Evolutionary conservation across 2,888 invertebrate species (phyloP).

Genomic region (Drosophila austrosaltans): DNA sequence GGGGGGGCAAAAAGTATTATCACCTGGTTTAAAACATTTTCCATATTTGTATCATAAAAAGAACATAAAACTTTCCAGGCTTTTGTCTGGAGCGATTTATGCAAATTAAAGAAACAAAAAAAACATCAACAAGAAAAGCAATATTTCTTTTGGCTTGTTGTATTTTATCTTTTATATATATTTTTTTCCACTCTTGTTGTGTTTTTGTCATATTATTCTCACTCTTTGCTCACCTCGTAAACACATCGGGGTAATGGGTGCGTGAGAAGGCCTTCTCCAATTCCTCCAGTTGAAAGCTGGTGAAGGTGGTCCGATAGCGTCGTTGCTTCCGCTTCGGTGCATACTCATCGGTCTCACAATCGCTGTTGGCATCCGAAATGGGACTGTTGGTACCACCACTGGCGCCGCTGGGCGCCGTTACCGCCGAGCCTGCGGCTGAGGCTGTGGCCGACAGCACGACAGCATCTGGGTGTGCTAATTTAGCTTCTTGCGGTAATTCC

Average conservation of each 20-base stretch:
- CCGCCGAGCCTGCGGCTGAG: conserved; percentile 44
- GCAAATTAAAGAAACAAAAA: conserved; percentile 49
- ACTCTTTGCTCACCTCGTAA: conserved; percentile 90
- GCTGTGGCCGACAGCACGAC: conserved; percentile 66
- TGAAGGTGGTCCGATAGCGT: conserved; percentile 96
- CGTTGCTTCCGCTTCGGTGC: conserved; percentile 95
- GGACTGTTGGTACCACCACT: conserved; percentile 83
- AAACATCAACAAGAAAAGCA: conserved; percentile 16
- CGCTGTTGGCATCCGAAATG: conserved; percentile 87
- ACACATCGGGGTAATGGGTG: conserved; percentile 99
- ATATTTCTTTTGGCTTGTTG: conserved; percentile 1
- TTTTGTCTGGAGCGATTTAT: conserved; percentile 51
- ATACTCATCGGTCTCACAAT: conserved; percentile 89
- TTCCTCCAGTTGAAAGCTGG: conserved; percentile 97
- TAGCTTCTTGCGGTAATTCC: conserved; percentile 83
- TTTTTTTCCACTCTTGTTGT: conserved; percentile 27
- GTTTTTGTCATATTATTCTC: conserved; percentile 29
- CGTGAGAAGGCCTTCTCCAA: conserved; percentile 98
- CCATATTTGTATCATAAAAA: conserved; percentile 46
- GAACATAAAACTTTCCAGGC: conserved; percentile 19
- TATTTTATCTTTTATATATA: conserved; percentile 41
- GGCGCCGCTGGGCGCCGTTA: conserved; percentile 78
- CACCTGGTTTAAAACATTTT: conserved; percentile 26
- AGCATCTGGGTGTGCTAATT: conserved; percentile 83
- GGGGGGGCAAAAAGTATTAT: conserved; percentile 32